phyloP scores from a whole-genome alignment of 2,797 vertebrate species.

The Manis javanica region DNA sequence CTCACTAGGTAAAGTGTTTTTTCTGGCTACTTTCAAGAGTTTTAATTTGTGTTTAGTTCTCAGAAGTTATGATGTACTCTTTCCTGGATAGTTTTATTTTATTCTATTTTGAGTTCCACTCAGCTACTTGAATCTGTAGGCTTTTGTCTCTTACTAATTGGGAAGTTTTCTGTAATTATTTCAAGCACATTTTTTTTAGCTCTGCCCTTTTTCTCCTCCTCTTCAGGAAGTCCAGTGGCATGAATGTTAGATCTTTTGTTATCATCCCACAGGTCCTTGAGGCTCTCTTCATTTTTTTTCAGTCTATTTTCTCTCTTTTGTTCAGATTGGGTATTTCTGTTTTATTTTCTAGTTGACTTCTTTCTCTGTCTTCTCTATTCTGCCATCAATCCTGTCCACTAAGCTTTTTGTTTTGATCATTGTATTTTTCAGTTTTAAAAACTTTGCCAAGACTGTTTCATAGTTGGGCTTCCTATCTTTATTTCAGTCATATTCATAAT shows the following conservation, averaged over 20 bases:
- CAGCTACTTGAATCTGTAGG: neutral
- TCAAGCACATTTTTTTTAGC: neutral
- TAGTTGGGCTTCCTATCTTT: neutral
- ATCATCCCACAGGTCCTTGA: neutral
- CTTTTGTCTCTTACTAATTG: neutral
- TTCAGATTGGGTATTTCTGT: neutral
- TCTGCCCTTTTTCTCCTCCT: neutral
- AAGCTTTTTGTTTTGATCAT: neutral
- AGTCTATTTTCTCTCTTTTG: neutral
- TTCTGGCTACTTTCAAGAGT: neutral
- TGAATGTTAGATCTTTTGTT: neutral
- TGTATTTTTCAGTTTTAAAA: neutral
- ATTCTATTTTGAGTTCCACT: neutral
- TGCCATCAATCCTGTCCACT: neutral
- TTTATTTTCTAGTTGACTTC: neutral
- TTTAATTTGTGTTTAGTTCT: neutral
- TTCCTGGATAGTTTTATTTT: neutral
- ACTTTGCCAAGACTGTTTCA: neutral
- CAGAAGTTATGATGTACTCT: neutral
- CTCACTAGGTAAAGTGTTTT: neutral
- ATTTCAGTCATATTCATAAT: neutral
- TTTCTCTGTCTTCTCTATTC: neutral
- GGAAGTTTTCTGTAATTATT: neutral
- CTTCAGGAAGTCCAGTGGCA: neutral
- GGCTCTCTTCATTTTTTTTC: neutral